Evolutionary conservation across 2,888 invertebrate species (phyloP).

Genomic region (Ptychoptera contaminata): DNA sequence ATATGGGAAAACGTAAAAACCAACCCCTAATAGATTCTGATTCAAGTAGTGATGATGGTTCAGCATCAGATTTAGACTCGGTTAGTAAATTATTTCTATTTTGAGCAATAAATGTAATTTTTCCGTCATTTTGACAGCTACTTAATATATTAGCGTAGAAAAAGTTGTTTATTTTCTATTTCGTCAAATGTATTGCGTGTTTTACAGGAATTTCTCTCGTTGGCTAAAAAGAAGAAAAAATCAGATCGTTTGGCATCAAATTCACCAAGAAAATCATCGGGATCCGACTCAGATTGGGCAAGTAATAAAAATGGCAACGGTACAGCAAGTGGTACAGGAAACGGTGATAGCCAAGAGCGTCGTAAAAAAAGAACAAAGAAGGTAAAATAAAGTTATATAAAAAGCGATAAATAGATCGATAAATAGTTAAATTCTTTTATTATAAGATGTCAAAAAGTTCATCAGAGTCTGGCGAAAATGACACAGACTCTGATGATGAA

Average conservation of each 20-base stretch:
- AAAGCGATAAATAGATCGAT: background rate
- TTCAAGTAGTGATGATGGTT: conserved; percentile 56
- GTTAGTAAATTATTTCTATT: conserved; percentile 39
- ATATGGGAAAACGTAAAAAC: conserved; percentile 73
- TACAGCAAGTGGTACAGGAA: background rate
- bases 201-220: conserved; percentile 56
- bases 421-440: background rate
- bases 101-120: background rate
- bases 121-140: background rate
- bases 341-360: conserved; percentile 27
- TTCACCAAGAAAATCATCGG: conserved; percentile 36
- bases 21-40: conserved; percentile 71
- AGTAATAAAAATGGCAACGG: conserved; percentile 18
- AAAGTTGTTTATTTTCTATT: background rate
- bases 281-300: conserved; percentile 37
- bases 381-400: background rate
- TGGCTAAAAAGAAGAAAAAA: conserved; percentile 65
- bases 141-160: background rate
- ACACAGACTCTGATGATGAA: conserved; percentile 28
- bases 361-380: conserved; percentile 31
- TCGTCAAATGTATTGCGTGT: background rate
- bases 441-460: conserved; percentile 17
- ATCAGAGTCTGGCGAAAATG: conserved; percentile 17
- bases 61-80: conserved; percentile 65
- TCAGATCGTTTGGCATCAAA: conserved; percentile 22